Conservation (phyloP, 2,113 vertebrate genomes). For the Zosterops hypoxanthus region DNA sequence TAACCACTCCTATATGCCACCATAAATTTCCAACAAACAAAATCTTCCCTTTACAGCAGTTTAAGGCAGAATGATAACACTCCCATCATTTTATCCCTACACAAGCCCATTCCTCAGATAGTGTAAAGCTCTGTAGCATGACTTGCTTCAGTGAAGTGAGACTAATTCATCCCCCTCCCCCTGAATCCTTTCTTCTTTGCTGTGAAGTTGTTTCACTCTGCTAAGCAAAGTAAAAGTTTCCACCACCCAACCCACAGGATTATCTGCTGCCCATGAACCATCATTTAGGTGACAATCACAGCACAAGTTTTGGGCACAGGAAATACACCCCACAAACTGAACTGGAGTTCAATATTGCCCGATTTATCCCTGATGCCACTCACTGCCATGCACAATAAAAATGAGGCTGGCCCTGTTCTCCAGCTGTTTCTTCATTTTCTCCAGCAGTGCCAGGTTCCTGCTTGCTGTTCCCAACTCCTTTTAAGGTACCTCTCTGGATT, state of each 20-base stretch:
- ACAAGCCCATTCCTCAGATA: neutral
- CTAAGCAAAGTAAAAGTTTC: neutral
- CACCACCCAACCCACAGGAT: neutral
- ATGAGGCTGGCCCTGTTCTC: neutral
- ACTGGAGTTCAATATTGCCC: neutral
- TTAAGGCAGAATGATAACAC: neutral
- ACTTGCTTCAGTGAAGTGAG: conserved; percentile 7
- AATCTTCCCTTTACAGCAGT: conserved; percentile 1
- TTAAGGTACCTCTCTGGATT: conserved; percentile 6
- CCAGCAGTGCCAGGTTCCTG: neutral
- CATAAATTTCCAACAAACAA: neutral
- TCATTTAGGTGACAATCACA: neutral
- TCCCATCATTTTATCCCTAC: neutral
- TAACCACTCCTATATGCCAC: neutral
- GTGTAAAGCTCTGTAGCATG: neutral
- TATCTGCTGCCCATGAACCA: neutral
- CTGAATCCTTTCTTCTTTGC: neutral
- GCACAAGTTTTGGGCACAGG: neutral
- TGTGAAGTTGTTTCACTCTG: neutral
- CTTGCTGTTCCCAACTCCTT: neutral
- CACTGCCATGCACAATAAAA: neutral
- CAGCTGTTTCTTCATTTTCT: conserved; percentile 43
- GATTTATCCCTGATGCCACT: neutral
- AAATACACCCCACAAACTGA: neutral
- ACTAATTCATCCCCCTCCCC: neutral